Percentiles rank a stretch among this genome's conserved stretches.
These are phyloP conservation scores for Pelobates fuscus DNA, from an alignment of 2,113 vertebrate species.

Conservation along the genomic window DNA sequence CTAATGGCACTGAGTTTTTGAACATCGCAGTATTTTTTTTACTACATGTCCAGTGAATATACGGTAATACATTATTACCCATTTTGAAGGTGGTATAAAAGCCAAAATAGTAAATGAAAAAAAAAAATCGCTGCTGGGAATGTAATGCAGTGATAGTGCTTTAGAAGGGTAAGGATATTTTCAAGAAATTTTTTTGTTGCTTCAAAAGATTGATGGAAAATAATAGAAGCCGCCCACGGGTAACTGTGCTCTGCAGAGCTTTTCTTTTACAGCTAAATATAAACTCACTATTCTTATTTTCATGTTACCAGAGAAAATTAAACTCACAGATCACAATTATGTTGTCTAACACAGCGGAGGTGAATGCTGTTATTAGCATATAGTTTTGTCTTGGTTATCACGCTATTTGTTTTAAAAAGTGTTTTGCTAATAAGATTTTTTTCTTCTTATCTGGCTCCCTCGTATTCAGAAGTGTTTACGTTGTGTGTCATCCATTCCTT, in stretches of 20 bases:
- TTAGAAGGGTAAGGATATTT: not conserved
- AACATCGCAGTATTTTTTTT: no score
- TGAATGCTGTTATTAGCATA: conserved; percentile 23
- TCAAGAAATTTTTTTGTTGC: not conserved
- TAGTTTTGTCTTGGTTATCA: conserved; percentile 19
- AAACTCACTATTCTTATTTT: conserved; percentile 12
- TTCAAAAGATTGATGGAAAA: not conserved
- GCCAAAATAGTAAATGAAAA: no score
- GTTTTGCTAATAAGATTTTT: not conserved
- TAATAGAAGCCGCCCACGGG: not conserved
- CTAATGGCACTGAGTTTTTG: no score
- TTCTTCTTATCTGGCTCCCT: not conserved
- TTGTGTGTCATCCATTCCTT: not conserved
- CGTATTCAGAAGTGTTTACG: conserved; percentile 3
- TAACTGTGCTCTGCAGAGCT: not conserved
- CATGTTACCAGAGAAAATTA: conserved; percentile 11
- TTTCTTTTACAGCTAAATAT: conserved; percentile 36
- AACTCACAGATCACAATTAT: conserved; percentile 28
- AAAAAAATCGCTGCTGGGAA: no score
- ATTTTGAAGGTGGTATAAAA: no score
- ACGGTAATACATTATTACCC: no score
- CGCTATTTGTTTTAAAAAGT: conserved; percentile 23
- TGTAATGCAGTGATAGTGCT: not conserved
- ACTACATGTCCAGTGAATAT: no score
- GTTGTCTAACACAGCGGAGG: conserved; percentile 28